Conservation (phyloP, 2,113 vertebrate genomes). For the Brachypodius melanocephalos region DNA sequence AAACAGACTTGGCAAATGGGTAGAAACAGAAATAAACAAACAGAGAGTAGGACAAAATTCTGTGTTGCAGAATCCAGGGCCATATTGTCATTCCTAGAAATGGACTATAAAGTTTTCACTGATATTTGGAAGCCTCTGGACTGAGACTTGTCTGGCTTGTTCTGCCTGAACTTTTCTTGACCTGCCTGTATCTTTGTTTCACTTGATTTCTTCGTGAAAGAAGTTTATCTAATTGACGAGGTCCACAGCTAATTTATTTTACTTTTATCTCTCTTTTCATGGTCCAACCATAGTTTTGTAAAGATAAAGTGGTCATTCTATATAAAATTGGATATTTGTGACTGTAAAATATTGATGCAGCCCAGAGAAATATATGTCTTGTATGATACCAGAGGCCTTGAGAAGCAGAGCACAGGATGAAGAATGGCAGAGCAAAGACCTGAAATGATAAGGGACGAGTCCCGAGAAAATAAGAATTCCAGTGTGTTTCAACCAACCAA, state of each 20-base stretch:
- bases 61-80: background rate
- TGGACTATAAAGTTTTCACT: background rate
- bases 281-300: background rate
- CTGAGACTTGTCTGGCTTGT: background rate
- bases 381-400: background rate
- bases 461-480: background rate
- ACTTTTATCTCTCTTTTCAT: background rate
- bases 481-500: background rate
- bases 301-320: background rate
- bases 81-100: background rate
- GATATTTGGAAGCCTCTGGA: background rate
- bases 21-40: conserved; percentile 16
- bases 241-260: background rate
- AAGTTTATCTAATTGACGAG: background rate
- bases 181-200: background rate
- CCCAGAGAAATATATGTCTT: background rate
- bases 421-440: background rate
- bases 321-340: background rate
- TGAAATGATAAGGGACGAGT: background rate
- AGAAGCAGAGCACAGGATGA: background rate
- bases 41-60: background rate
- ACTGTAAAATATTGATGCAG: background rate
- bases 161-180: background rate
- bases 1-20: conserved; percentile 11
- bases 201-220: background rate